Conservation (phyloP, 2,113 vertebrate species). For the Sciurus niger region DNA sequence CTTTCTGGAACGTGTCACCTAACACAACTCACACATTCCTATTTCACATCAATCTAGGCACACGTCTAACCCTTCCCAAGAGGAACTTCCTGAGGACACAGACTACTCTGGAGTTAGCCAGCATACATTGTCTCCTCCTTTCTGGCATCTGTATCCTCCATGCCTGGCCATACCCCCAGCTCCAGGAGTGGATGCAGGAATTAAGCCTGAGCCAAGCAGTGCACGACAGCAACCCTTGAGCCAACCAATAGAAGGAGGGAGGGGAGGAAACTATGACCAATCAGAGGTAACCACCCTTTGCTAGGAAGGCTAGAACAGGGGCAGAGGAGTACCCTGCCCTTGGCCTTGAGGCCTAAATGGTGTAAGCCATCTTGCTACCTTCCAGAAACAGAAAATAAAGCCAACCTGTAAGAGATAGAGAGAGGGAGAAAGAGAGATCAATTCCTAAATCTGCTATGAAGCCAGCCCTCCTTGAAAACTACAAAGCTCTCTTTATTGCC, state of each 20-base stretch:
- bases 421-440: too few relatives aligned
- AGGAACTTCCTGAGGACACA: accelerated
- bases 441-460: neutral
- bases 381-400: neutral
- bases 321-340: neutral
- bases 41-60: neutral
- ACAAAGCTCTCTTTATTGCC: neutral
- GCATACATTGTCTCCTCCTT: neutral
- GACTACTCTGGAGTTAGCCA: neutral
- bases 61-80: neutral
- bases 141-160: neutral
- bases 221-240: neutral
- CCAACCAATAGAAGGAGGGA: neutral
- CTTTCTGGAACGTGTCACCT: neutral
- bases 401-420: neutral
- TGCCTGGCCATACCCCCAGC: neutral
- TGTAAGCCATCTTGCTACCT: neutral
- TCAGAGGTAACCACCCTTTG: neutral
- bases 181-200: neutral
- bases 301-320: neutral
- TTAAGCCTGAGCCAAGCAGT: neutral
- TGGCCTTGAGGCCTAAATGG: neutral
- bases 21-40: neutral
- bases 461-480: neutral
- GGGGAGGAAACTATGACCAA: neutral